Evolutionary conservation across 2,113 vertebrate genomes (phyloP).

Genomic region (Baryphthengus martii): DNA sequence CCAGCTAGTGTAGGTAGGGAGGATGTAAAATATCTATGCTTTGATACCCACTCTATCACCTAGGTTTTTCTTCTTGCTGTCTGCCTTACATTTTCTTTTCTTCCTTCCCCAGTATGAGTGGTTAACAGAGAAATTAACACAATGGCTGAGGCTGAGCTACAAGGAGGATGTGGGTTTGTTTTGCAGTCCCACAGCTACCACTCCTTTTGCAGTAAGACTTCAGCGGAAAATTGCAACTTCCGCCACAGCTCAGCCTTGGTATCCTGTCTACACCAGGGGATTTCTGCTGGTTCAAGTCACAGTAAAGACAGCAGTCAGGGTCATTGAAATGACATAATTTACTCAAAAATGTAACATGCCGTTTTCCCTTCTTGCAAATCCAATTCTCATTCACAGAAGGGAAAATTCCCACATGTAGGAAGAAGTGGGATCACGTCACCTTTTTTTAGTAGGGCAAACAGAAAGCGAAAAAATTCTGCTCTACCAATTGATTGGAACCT

Average conservation of each 20-base stretch:
- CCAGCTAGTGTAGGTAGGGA: neutral
- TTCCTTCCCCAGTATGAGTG: neutral
- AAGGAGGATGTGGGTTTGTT: slow-evolving; percentile 35
- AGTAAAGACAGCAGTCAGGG: neutral
- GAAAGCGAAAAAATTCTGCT: neutral
- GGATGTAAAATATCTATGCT: neutral
- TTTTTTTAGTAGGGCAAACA: neutral
- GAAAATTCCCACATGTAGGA: neutral
- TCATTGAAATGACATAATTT: neutral
- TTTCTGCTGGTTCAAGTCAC: neutral
- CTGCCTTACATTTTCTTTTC: neutral
- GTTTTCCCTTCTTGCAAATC: neutral
- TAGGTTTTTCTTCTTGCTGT: neutral
- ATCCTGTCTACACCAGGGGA: neutral
- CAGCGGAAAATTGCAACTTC: neutral
- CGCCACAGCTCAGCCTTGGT: neutral
- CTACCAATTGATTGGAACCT: neutral
- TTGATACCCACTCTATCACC: neutral
- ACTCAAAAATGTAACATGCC: neutral
- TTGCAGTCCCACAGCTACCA: neutral
- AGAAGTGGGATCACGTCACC: neutral
- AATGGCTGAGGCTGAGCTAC: neutral
- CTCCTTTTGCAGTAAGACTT: neutral
- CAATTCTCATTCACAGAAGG: neutral
- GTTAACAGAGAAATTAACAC: neutral